A percentile compares a stretch with the other conserved stretches of the same genome.
phyloP scores from a whole-genome alignment of 2,888 invertebrate species.

The Fragum sueziense region DNA sequence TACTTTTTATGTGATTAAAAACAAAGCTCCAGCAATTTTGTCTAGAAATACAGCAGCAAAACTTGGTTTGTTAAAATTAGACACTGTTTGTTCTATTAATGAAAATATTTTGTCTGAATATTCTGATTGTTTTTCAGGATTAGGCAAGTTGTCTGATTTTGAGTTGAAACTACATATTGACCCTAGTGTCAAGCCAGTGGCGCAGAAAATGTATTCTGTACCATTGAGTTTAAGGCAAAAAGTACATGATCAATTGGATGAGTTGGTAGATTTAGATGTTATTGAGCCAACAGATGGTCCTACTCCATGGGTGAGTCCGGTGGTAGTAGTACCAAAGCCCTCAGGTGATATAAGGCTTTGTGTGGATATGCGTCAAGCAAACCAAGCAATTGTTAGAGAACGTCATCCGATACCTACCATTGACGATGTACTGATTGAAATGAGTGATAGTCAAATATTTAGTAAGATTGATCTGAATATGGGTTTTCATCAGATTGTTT shows the following conservation, averaged over 20 bases:
- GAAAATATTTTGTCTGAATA: neutral
- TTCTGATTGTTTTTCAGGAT: constrained; percentile 14
- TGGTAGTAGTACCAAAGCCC: neutral
- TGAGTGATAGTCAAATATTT: neutral
- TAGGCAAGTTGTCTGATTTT: constrained; percentile 24
- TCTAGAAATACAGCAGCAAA: too few relatives aligned
- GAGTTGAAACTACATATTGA: constrained; percentile 17
- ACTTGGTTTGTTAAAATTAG: too few relatives aligned
- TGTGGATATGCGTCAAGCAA: constrained; percentile 9
- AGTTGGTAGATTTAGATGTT: constrained; percentile 29
- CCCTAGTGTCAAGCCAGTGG: neutral
- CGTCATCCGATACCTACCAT: neutral
- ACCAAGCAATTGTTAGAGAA: neutral
- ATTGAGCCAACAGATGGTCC: constrained; percentile 29
- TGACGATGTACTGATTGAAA: constrained; percentile 3
- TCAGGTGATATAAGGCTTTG: constrained; percentile 12
- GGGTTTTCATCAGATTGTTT: constrained; percentile 11
- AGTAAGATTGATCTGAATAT: constrained; percentile 12
- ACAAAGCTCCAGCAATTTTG: too few relatives aligned
- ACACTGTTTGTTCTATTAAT: too few relatives aligned
- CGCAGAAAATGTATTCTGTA: neutral
- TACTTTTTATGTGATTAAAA: too few relatives aligned
- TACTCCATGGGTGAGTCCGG: constrained; percentile 1
- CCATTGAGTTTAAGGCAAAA: constrained; percentile 11
- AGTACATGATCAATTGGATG: constrained; percentile 20